phyloP scores from a whole-genome alignment of 2,888 invertebrate genomes.

The Hypolimnas misippus region DNA sequence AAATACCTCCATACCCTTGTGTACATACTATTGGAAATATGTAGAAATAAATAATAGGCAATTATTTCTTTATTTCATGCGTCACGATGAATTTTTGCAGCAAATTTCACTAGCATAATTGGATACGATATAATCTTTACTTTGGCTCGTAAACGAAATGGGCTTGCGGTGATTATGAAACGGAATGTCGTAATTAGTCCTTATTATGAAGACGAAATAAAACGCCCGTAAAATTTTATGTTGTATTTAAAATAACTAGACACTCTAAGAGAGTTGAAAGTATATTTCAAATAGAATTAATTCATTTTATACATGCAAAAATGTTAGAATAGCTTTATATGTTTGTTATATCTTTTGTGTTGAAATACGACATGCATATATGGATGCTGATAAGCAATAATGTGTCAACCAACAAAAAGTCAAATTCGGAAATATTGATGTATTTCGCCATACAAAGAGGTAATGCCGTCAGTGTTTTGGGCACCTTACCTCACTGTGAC shows the following conservation, averaged over 20 bases:
- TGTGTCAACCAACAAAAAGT: too few species aligned
- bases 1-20: slow-evolving; percentile 21
- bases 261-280: too few species aligned
- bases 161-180: neutral
- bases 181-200: neutral
- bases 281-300: too few species aligned
- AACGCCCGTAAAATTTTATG: neutral
- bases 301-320: too few species aligned
- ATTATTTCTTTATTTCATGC: slow-evolving; percentile 13
- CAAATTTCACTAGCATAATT: neutral
- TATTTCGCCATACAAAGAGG: too few species aligned
- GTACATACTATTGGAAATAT: slow-evolving; percentile 19
- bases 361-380: too few species aligned
- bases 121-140: neutral
- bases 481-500: too few species aligned
- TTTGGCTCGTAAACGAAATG: neutral
- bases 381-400: too few species aligned
- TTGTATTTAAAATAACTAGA: neutral
- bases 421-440: too few species aligned
- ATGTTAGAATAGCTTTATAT: too few species aligned
- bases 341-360: too few species aligned
- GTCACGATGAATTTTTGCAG: neutral
- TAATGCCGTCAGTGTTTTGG: too few species aligned
- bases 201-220: neutral
- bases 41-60: slow-evolving; percentile 26